Conservation (phyloP, 64 coral and sea anemone genomes). For the Platygyra sinensis region DNA sequence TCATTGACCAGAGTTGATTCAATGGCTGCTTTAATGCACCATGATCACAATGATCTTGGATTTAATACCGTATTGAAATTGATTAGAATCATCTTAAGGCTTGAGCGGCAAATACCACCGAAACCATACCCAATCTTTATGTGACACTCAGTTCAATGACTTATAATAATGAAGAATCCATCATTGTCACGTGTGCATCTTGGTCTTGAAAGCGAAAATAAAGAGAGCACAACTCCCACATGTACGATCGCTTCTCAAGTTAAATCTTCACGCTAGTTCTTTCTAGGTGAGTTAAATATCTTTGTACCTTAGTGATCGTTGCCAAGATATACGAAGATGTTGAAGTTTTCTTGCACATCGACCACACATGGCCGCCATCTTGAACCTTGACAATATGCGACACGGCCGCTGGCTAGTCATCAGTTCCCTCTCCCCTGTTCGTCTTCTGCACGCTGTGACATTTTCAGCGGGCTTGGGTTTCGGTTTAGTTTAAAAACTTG, state of each 20-base stretch:
- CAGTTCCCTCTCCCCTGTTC: background rate
- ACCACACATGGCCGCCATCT: constrained; percentile 78
- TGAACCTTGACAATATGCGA: constrained; percentile 23
- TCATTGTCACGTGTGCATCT: background rate
- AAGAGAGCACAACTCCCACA: too few relatives aligned
- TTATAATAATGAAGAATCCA: too few relatives aligned
- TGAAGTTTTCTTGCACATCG: constrained; percentile 62
- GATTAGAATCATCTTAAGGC: too few relatives aligned
- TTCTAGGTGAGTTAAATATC: background rate
- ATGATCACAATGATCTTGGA: too few relatives aligned
- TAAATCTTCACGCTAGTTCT: background rate
- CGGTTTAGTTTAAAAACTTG: too few relatives aligned
- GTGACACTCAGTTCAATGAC: too few relatives aligned
- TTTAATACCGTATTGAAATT: too few relatives aligned
- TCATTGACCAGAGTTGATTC: too few relatives aligned
- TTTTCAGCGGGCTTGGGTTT: too few relatives aligned
- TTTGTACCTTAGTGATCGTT: constrained; percentile 32
- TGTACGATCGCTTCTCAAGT: background rate
- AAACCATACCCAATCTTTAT: too few relatives aligned
- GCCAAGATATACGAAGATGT: constrained; percentile 47
- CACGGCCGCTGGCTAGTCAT: background rate
- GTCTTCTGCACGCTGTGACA: background rate
- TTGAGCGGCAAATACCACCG: too few relatives aligned
- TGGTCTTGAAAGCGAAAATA: background rate
- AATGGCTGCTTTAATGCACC: too few relatives aligned